Base-by-base conservation (phyloP, 2,888 invertebrate species). In the Rhopalosiphum nymphaeae region DNA sequence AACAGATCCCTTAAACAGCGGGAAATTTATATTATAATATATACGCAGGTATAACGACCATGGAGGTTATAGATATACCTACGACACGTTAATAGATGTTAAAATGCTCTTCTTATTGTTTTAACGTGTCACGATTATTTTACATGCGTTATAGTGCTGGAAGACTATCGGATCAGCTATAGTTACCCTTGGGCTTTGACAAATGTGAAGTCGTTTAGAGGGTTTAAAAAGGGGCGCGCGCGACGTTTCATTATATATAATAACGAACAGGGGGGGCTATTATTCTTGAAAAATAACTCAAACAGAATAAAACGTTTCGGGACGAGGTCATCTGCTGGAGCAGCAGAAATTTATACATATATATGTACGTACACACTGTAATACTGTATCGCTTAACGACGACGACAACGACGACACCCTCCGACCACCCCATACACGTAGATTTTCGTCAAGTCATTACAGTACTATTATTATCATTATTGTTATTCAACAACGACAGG, bases 201-300 rank as follows among this genome's bases (percentile, higher is more conserved):
- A 89, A 93, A 93, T 93, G 93, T n/a, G 89, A 93, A 93, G 93
- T 93, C 93, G 89, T 93, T 93, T 93, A 89, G 89, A 93, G 93
- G 93, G 93, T 93, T 78, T 78, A 21, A 89, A 93, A 78, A 93
- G 88, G 88, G 92, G 67, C 53, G 88, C 53, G 87, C 87, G 29
- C 46, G 61, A 87, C 44, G 88, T 88, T 53, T 57, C 86, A 86
- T 92, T 86, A 91, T 78, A 36, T 36, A 78, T 78, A 78, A 78
- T 16, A n/a, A 46, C n/a, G 53, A 49, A 53, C 44, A 53, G 36
- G 89, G 93, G 89, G 89, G 36, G 16, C 89, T 93, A 93, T 93
- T 85, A 91, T 89, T 93, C 78, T 89, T 46, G 84, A 46, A 89
- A 78, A 84, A 93, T 67, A 92, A 87, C 92, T 87, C 87, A 67